Percentiles rank a stretch among this genome's conserved stretches.
Evolutionary conservation across 2,113 vertebrate genomes (phyloP).

Genomic region (Tinamus guttatus): DNA sequence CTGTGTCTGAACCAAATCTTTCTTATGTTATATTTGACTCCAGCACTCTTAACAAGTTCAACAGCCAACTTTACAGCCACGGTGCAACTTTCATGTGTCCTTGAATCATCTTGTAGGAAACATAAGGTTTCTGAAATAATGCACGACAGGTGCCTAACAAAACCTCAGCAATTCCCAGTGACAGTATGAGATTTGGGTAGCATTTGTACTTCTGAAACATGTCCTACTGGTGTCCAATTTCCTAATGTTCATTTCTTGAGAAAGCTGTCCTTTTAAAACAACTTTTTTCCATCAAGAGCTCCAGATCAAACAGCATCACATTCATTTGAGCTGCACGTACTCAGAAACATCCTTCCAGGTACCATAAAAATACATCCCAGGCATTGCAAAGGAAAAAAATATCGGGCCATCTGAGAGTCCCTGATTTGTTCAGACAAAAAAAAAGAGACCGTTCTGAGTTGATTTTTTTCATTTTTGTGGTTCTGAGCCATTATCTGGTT

Average conservation of each 20-base stretch:
- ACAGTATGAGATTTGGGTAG: neutral
- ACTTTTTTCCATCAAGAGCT: neutral
- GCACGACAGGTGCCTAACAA: neutral
- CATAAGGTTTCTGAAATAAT: neutral
- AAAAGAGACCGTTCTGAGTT: neutral
- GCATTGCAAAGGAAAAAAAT: neutral
- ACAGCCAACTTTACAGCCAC: neutral
- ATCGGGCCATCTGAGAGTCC: neutral
- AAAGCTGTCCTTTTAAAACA: neutral
- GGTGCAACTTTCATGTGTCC: rapidly evolving
- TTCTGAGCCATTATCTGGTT: conserved; percentile 36
- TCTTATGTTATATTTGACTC: neutral
- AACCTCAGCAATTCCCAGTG: neutral
- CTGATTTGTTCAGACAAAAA: neutral
- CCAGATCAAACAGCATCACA: neutral
- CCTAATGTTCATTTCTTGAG: neutral
- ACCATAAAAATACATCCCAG: neutral
- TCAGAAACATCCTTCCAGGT: neutral
- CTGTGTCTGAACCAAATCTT: neutral
- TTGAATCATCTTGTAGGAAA: neutral
- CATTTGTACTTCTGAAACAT: neutral
- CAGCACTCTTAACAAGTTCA: neutral
- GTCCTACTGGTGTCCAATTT: neutral
- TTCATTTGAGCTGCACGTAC: neutral
- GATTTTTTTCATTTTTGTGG: neutral